Evolutionary conservation across 2,797 vertebrate species (phyloP).

Genomic region (Jordanella pulchra): DNA sequence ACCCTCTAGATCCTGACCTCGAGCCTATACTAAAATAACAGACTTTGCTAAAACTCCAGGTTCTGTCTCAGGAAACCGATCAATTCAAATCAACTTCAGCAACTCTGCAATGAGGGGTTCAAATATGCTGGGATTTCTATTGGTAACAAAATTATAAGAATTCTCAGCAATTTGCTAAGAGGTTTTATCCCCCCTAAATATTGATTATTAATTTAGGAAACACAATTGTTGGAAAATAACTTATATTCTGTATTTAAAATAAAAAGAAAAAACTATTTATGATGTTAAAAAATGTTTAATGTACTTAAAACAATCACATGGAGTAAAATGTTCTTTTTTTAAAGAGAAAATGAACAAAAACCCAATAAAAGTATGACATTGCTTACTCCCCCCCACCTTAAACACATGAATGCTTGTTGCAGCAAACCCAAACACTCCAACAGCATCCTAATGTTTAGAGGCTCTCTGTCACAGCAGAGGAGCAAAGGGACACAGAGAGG

Average conservation of each 20-base stretch:
- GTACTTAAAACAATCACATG: background rate
- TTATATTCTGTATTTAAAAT: too few species aligned
- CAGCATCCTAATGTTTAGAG: slow-evolving; percentile 15
- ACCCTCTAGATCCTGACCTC: too few species aligned
- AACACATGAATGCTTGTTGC: slow-evolving; percentile 11
- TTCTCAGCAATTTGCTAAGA: too few species aligned
- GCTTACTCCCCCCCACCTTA: background rate
- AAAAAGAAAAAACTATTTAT: too few species aligned
- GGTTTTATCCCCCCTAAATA: background rate
- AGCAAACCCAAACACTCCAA: slow-evolving; percentile 11
- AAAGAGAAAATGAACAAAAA: background rate
- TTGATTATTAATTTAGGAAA: background rate
- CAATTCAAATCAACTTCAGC: too few species aligned
- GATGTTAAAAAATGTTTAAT: background rate
- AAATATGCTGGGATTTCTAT: too few species aligned
- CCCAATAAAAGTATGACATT: too few species aligned
- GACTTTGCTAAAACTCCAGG: too few species aligned
- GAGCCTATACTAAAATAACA: too few species aligned
- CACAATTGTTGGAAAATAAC: background rate
- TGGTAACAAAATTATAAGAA: background rate
- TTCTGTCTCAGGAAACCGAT: too few species aligned
- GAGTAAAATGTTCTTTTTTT: background rate
- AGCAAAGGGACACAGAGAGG: slow-evolving; percentile 60
- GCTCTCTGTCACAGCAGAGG: slow-evolving; percentile 36
- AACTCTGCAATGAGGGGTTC: too few species aligned